Evolutionary conservation across 2,797 vertebrate species (phyloP).

Genomic region (Enteromius thamalakanensis): DNA sequence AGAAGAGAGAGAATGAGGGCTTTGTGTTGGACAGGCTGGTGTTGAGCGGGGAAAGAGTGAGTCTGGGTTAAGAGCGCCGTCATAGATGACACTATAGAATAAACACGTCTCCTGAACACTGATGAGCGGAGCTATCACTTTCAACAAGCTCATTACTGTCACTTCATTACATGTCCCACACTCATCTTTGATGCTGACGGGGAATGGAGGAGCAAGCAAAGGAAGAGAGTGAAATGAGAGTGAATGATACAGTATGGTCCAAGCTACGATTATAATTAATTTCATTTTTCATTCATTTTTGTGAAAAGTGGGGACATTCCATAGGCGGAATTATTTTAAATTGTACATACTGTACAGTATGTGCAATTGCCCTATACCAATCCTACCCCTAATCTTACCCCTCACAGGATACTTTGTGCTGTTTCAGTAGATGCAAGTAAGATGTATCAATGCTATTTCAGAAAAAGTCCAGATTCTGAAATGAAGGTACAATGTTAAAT

Average conservation of each 20-base stretch:
- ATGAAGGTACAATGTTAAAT: too few relatives aligned
- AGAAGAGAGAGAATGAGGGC: slow-evolving; percentile 29
- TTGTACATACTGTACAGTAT: too few relatives aligned
- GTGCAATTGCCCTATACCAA: too few relatives aligned
- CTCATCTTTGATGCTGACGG: slow-evolving; percentile 87
- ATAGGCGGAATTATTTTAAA: too few relatives aligned
- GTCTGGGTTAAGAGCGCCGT: slow-evolving; percentile 66
- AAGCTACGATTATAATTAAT: neutral
- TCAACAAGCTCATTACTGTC: slow-evolving; percentile 92
- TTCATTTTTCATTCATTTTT: too few relatives aligned
- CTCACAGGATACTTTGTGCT: too few relatives aligned
- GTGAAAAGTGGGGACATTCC: too few relatives aligned
- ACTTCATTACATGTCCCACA: slow-evolving; percentile 91
- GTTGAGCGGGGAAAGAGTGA: slow-evolving; percentile 51
- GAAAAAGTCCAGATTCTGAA: neutral
- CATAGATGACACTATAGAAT: slow-evolving; percentile 88
- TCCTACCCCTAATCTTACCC: too few relatives aligned
- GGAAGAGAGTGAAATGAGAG: slow-evolving; percentile 20
- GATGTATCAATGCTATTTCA: neutral
- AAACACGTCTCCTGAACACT: slow-evolving; percentile 89
- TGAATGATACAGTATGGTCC: slow-evolving; percentile 22
- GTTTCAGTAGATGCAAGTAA: neutral
- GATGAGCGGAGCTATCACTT: slow-evolving; percentile 88
- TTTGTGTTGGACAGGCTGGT: slow-evolving; percentile 23
- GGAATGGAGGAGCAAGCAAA: neutral